Base-by-base conservation (phyloP, 1,140 invertebrate species). In the Pogonomyrmex californicus region DNA sequence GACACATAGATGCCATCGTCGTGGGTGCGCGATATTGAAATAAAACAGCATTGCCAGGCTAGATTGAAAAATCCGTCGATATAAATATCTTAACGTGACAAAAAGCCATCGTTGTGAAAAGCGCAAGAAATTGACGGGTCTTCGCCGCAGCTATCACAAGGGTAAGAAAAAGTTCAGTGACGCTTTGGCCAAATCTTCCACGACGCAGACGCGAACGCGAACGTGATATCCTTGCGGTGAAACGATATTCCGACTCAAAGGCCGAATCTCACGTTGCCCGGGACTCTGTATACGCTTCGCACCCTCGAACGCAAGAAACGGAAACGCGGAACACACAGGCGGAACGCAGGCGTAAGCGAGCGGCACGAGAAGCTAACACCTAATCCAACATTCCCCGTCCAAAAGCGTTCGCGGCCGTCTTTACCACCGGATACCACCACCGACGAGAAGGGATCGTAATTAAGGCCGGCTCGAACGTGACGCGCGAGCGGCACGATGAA, bases 391-490 rank as follows among this genome's bases (percentile, higher is more conserved):
- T 88, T 73, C 68, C 54, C 56, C 23, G 65, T 88, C 65, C 71
- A 70, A 88, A 88, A 85, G 71, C 87, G 41, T 47, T 5, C 54
- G 49, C 44, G 68, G 66, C 60, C 77, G 83, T 88, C 88, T 88
- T 89, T 77, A 82, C 77, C 85, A 60, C 30, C 75, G 70, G 87
- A 89, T 86, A 89, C 85, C 66, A 60, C 23, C 23, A 23, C 23
- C 12, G 44, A 44, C 65, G 87, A 88, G 41, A 73, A 85, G 85
- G 78, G 65, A 89, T 89, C 88, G 88, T 87, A 90, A 90, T 90
- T 90, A 89, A 87, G 85, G 73, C 63, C 62, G 85, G 47, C 83
- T 86, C 76, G 83, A 81, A 88, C 87, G 83, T 89, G 87, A 23
- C 41, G 77, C 66, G 77, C 66, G 65, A 44, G 58, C 38, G 66